Conservation (phyloP, 2,797 vertebrate species). For the Megaceryle alcyon region DNA sequence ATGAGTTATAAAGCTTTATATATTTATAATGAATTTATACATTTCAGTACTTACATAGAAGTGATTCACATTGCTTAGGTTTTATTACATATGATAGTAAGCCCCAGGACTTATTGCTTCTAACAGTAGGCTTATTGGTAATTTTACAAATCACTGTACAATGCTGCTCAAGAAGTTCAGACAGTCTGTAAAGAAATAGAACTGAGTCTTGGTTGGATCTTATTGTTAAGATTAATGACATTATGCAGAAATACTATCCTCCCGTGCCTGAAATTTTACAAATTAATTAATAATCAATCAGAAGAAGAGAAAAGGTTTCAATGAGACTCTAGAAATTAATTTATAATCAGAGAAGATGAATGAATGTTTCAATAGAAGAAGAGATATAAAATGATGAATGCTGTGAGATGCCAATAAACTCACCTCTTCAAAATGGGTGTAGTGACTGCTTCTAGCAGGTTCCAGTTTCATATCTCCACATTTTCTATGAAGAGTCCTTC, state of each 20-base stretch:
- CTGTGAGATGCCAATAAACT: neutral
- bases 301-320: neutral
- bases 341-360: conserved; percentile 19
- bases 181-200: neutral
- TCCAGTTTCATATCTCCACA: neutral
- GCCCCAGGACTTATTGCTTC: neutral
- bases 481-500: neutral
- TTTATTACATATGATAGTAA: neutral
- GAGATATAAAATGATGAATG: neutral
- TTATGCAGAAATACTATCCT: neutral
- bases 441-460: neutral
- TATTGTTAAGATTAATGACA: neutral
- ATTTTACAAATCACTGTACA: neutral
- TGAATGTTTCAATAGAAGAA: neutral
- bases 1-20: neutral
- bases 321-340: conserved; percentile 20
- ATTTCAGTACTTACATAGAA: neutral
- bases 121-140: neutral
- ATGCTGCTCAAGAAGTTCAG: neutral
- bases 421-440: neutral
- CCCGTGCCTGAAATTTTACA: neutral
- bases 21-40: neutral
- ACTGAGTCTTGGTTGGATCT: neutral
- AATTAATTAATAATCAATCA: conserved; percentile 36
- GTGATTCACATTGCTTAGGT: neutral